phyloP scores from a whole-genome alignment of 2,113 vertebrate species.

The Nyctibius bracteatus region DNA sequence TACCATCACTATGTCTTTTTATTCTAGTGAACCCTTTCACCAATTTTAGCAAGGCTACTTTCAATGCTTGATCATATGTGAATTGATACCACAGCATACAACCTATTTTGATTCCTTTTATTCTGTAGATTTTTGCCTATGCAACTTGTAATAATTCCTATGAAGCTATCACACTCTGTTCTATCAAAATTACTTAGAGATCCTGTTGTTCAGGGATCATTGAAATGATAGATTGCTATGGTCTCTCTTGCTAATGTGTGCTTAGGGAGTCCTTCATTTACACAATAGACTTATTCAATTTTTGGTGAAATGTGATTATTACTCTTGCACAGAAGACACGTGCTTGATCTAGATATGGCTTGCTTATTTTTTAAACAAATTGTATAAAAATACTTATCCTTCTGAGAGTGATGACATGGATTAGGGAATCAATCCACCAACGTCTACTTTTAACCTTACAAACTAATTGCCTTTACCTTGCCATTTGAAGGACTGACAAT shows the following conservation, averaged over 20 bases:
- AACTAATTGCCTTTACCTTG: neutral
- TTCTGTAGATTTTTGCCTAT: conserved; percentile 24
- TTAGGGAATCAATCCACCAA: neutral
- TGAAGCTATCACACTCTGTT: conserved; percentile 62
- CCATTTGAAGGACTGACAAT: neutral
- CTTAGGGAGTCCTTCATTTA: conserved; percentile 72
- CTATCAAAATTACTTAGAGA: conserved; percentile 57
- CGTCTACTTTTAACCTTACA: neutral
- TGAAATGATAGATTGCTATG: conserved; percentile 64
- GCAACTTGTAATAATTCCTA: conserved; percentile 37
- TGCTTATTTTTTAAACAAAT: conserved; percentile 4
- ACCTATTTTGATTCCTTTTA: neutral
- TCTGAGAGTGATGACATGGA: neutral
- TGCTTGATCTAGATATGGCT: neutral
- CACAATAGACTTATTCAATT: conserved; percentile 53
- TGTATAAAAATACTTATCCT: neutral
- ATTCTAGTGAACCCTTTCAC: neutral
- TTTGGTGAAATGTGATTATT: conserved; percentile 61
- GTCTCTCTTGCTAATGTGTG: conserved; percentile 43
- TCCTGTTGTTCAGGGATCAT: conserved; percentile 62
- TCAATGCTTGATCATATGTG: neutral
- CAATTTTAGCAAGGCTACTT: neutral
- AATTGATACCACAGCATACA: neutral
- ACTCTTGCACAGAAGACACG: neutral
- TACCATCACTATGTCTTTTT: neutral